Evolutionary conservation across 1,140 invertebrate species (phyloP), one percentile per base, ranked within the genome.

Genomic region (Zeugodacus cucurbitae): DNA sequence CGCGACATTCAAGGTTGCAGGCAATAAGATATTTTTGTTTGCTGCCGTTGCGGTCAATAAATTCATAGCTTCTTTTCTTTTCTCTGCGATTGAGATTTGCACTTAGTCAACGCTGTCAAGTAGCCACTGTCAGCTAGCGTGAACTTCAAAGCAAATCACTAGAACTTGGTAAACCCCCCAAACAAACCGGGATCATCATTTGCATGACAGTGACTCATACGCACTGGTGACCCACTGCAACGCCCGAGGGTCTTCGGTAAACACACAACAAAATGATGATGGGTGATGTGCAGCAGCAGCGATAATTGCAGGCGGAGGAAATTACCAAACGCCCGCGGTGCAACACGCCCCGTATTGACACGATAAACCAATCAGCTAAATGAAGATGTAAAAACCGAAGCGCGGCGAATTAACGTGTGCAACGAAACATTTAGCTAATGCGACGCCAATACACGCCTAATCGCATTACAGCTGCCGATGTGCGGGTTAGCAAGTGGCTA

Each of bases 281-380:
- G n/a, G 48, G 48, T 10, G 48, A 48, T 3, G 48, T 14, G 48
- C 41, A 41, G 7, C n/a, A n/a, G n/a, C n/a, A 48, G 11, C 32
- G 74, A 10, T 7, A 34, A 82, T 11, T 82, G 11, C 22, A 48
- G 44, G 64, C 48, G 41, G n/a, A 48, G 85, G 64, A 57, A 86
- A 86, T 54, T 86, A 90, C 89, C 89, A 91, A 91, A 89, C 89
- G 90, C 91, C 90, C 89, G 82, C 89, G 90, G 91, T 90, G 89
- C 44, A 48, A 91, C 91, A 92, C 91, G 88, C 67, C 91, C 91
- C 88, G 90, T 89, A 91, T 91, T 89, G 90, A 89, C 91, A 92
- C 91, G 91, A 92, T 92, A 91, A 91, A 88, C 90, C 90, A 92
- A 92, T 92, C 91, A 91, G 89, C 85, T 89, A 62, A 26, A 70